Base-by-base conservation (phyloP, 2,113 vertebrate species). In the Xiphophorus hellerii region DNA sequence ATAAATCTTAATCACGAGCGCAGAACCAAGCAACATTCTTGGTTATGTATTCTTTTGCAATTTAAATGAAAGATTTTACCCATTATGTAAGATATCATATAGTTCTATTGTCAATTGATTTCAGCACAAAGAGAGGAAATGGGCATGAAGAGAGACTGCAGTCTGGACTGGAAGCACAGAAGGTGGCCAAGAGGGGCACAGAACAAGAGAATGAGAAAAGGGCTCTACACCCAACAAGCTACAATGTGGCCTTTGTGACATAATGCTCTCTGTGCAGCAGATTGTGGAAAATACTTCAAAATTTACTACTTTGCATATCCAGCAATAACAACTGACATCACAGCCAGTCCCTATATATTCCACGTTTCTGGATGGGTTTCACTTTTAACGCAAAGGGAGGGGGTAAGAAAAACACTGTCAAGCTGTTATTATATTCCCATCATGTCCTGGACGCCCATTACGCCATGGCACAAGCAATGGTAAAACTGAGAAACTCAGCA, bases 251-350 rank as follows among this genome's bases (percentile, higher is more conserved):
- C 91, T 93, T 94, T 95, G 94, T 94, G 93, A 95, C 93, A 93
- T 94, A 93, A 93, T 93, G 85, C 90, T 74, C 83, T 86, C 82
- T 74, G 84, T 83, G 74, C 81, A 80, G 91, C 83, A 84, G 89
- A 92, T 92, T 93, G 92, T 92, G 92, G 93, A 94, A 95, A 94
- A 94, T 89, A 93, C 92, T 92, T 87, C 76, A 82, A 81, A 87
- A 92, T 91, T 92, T 93, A 94, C 94, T 90, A 89, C 86, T 88
- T 86, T 69, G 35, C 82, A 82, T 90, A 89, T 95, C 95, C 95
- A 95, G 92, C 80, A 95, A 95, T 93, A 95, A 95, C 93, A 95
- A 88, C 80, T 95, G 93, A 95, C 94, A 92, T 95, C 95, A 95
- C 86, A 84, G 83, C 70, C 71, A 83, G 86, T 85, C 84, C 91